A percentile compares a stretch with the other conserved stretches of the same genome.
Conservation (phyloP, 2,888 invertebrate species). For the Tortricodes alternella region DNA sequence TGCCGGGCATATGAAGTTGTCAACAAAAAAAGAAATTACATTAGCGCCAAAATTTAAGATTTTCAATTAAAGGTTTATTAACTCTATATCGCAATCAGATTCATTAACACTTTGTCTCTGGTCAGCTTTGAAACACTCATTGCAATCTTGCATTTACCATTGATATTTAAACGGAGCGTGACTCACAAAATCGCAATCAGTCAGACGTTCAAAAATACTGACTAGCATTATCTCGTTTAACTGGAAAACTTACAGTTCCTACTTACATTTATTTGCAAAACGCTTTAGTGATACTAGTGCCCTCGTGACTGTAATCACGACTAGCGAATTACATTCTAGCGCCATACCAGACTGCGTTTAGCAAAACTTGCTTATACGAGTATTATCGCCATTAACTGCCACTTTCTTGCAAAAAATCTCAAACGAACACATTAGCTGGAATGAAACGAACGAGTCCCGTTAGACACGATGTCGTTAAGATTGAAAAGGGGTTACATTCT, state of each 20-base stretch:
- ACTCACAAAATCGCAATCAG: too few species aligned
- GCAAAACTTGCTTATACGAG: neutral
- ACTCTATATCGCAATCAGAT: neutral
- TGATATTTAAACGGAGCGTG: slow-evolving; percentile 12
- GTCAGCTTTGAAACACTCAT: neutral
- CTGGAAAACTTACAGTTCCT: slow-evolving; percentile 16
- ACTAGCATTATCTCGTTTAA: slow-evolving; percentile 26
- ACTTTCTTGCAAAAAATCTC: slow-evolving; percentile 3
- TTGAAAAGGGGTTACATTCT: neutral
- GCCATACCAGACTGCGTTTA: neutral
- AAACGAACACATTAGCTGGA: neutral
- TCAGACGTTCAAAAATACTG: slow-evolving; percentile 63
- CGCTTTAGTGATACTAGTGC: slow-evolving; percentile 10
- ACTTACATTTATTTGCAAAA: slow-evolving; percentile 19
- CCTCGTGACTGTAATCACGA: slow-evolving; percentile 8
- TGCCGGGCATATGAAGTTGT: too few species aligned
- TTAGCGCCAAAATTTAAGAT: too few species aligned
- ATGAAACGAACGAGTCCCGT: neutral
- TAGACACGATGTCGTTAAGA: neutral
- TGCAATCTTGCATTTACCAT: neutral
- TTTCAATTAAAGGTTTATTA: too few species aligned
- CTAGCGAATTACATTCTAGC: slow-evolving; percentile 7
- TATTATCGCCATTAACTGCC: neutral
- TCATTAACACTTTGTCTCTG: neutral
- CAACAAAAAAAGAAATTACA: too few species aligned